A percentile compares a stretch with the other conserved stretches of the same genome.
phyloP scores from a whole-genome alignment of 2,888 invertebrate genomes.

The Latrodectus hesperus region DNA sequence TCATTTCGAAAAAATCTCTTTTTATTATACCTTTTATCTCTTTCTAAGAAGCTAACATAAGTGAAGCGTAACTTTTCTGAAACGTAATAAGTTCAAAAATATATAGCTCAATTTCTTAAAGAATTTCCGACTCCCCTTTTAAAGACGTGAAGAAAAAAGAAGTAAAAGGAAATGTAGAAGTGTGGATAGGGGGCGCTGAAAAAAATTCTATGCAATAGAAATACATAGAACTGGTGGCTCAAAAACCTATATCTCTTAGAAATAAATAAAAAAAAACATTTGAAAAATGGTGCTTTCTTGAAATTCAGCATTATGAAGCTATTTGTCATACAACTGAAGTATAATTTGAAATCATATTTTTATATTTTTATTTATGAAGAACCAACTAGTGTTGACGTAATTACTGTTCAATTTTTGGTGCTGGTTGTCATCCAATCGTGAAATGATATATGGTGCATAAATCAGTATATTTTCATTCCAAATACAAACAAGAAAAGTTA shows the following conservation, averaged over 20 bases:
- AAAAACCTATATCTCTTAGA: constrained; percentile 32
- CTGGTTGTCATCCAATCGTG: constrained; percentile 14
- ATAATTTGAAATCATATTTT: constrained; percentile 45
- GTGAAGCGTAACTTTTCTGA: constrained; percentile 21
- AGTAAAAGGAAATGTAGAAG: constrained; percentile 20
- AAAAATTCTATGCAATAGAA: constrained; percentile 40
- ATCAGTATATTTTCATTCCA: neutral
- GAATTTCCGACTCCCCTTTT: constrained; percentile 19
- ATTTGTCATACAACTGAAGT: constrained; percentile 56
- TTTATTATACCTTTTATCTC: constrained; percentile 13
- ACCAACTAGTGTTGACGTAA: constrained; percentile 41
- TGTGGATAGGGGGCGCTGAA: neutral
- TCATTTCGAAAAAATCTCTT: neutral
- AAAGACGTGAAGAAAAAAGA: neutral
- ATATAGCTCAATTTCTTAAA: constrained; percentile 49
- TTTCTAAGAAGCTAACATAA: constrained; percentile 11
- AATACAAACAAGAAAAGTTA: too few relatives aligned
- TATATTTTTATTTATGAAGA: constrained; percentile 8
- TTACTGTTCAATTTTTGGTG: constrained; percentile 29
- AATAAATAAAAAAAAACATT: constrained; percentile 4
- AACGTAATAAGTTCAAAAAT: constrained; percentile 53
- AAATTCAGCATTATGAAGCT: constrained; percentile 63
- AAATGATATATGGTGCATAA: constrained; percentile 41
- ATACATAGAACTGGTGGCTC: constrained; percentile 38
- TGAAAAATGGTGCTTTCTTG: constrained; percentile 62